These are phyloP conservation scores for Pipistrellus pipistrellus DNA, from an alignment of 2,797 vertebrate species.

Conservation along the genomic window DNA sequence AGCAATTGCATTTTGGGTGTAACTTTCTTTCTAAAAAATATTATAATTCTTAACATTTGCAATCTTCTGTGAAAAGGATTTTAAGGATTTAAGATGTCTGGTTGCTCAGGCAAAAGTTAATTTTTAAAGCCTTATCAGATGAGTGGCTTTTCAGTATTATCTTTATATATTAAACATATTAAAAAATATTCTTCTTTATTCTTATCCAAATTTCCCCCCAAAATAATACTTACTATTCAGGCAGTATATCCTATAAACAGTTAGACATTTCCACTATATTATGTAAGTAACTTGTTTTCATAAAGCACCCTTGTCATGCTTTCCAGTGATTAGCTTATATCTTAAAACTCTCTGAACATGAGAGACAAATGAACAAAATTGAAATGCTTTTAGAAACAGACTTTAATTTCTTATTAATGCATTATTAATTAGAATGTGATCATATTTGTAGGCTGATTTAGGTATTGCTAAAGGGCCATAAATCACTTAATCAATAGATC, in stretches of 20 bases:
- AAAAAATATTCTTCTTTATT: conserved; percentile 30
- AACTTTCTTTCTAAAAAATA: conserved; percentile 3
- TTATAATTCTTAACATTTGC: background rate
- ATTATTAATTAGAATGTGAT: conserved; percentile 14
- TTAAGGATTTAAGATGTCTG: background rate
- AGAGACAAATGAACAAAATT: conserved; percentile 44
- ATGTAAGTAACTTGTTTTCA: conserved; percentile 43
- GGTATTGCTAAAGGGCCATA: conserved; percentile 38
- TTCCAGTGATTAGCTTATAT: background rate
- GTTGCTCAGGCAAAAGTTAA: conserved; percentile 31
- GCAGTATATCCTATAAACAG: background rate
- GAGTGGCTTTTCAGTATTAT: background rate
- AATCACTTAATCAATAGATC: conserved; percentile 40
- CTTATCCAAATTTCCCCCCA: conserved; percentile 11
- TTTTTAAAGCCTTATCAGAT: conserved; percentile 35
- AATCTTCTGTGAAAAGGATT: conserved; percentile 24
- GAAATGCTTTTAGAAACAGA: conserved; percentile 60
- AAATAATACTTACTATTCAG: conserved; percentile 30
- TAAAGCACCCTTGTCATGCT: conserved; percentile 29
- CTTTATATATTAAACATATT: background rate
- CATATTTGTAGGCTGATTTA: conserved; percentile 52
- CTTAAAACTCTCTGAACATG: background rate
- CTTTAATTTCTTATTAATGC: conserved; percentile 57
- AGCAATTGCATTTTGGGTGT: background rate
- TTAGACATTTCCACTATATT: conserved; percentile 1